phyloP scores from a whole-genome alignment of 2,113 vertebrate genomes.

The Trachemys scripta region DNA sequence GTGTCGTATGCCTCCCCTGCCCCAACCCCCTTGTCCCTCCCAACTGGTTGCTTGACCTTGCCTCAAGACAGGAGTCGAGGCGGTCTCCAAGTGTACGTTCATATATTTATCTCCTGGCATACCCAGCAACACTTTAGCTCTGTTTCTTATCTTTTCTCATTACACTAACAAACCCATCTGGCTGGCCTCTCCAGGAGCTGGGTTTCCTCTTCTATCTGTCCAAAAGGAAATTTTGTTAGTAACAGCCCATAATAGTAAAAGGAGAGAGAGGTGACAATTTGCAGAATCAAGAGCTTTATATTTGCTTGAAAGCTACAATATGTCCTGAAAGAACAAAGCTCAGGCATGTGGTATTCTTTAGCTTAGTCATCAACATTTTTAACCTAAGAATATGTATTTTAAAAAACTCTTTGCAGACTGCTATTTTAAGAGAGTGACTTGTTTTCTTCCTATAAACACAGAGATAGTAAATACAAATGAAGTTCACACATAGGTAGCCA shows the following conservation, averaged over 20 bases:
- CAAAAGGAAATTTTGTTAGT: not conserved
- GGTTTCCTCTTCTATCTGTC: not conserved
- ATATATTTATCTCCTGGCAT: too few relatives aligned
- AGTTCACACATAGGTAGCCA: not conserved
- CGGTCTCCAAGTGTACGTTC: too few relatives aligned
- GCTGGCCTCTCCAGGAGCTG: not conserved
- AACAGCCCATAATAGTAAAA: not conserved
- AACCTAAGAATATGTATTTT: not conserved
- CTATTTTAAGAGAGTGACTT: not conserved
- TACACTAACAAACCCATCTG: too few relatives aligned
- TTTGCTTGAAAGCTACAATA: not conserved
- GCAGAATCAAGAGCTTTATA: not conserved
- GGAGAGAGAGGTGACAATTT: not conserved
- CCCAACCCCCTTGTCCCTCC: too few relatives aligned
- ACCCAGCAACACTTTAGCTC: too few relatives aligned
- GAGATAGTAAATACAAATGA: not conserved
- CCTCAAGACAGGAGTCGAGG: too few relatives aligned
- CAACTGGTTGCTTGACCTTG: too few relatives aligned
- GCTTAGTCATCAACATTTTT: not conserved
- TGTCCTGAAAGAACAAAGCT: not conserved
- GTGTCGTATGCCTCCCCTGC: too few relatives aligned
- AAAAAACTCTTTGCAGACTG: not conserved
- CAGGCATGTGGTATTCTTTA: not conserved
- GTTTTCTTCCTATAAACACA: not conserved
- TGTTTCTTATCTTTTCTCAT: too few relatives aligned